phyloP scores from a whole-genome alignment of 2,888 invertebrate species.

The Drosophila borealis region DNA sequence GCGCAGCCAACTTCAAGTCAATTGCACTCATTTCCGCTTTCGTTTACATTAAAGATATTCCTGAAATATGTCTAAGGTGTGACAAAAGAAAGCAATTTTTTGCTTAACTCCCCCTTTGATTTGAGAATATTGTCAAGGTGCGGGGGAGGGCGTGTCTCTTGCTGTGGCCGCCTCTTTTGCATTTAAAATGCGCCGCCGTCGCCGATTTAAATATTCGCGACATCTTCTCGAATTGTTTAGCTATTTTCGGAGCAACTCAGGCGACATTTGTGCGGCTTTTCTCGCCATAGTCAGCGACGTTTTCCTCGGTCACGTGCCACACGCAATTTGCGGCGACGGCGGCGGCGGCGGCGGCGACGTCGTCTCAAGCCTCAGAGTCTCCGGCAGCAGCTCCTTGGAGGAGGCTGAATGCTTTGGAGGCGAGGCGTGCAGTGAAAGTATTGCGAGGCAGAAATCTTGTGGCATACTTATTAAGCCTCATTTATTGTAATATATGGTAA shows the following conservation, averaged over 20 bases:
- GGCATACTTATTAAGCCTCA: slow-evolving; percentile 77
- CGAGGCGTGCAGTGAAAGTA: slow-evolving; percentile 33
- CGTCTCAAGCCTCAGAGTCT: not conserved
- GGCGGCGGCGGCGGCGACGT: not conserved
- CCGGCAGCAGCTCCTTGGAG: slow-evolving; percentile 26
- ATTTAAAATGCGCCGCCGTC: slow-evolving; percentile 68
- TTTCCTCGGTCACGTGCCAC: slow-evolving; percentile 72
- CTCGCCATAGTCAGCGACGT: slow-evolving; percentile 31
- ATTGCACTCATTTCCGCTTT: not conserved
- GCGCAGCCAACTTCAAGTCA: not conserved
- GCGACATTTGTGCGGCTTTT: slow-evolving; percentile 44
- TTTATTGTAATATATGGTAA: slow-evolving; percentile 79
- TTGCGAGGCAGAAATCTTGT: slow-evolving; percentile 46
- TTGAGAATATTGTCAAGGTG: slow-evolving; percentile 17
- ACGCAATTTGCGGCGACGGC: slow-evolving; percentile 70
- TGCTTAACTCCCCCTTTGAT: slow-evolving; percentile 1
- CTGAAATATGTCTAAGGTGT: not conserved
- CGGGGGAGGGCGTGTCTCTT: slow-evolving; percentile 49
- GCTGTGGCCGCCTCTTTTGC: slow-evolving; percentile 55
- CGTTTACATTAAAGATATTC: not conserved
- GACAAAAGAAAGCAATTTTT: not conserved
- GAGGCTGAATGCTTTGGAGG: slow-evolving; percentile 4
- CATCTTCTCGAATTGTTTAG: slow-evolving; percentile 79
- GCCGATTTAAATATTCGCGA: slow-evolving; percentile 63
- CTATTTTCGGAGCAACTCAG: slow-evolving; percentile 64